Evolutionary conservation across 2,888 invertebrate species (phyloP).

Genomic region (Prenolepis imparis): DNA sequence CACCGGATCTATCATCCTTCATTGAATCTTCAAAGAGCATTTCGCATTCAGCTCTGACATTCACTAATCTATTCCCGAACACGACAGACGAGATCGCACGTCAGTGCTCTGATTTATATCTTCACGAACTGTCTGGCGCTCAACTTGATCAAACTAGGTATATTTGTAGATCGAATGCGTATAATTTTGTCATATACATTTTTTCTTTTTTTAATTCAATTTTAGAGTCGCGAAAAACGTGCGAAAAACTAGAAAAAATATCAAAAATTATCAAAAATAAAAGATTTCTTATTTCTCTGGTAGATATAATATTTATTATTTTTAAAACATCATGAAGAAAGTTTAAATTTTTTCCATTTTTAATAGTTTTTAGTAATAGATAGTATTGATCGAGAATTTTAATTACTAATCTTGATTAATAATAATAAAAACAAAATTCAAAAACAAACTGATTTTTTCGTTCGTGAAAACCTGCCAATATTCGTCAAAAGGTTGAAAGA

Average conservation of each 20-base stretch:
- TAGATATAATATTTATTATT: background rate
- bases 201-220: background rate
- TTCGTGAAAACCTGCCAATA: constrained; percentile 13
- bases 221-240: background rate
- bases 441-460: background rate
- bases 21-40: constrained; percentile 55
- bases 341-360: background rate
- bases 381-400: background rate
- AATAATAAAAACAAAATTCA: constrained; percentile 9
- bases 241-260: background rate
- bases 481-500: constrained; percentile 27
- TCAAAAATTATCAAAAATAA: background rate
- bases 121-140: background rate
- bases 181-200: background rate
- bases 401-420: background rate
- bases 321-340: background rate
- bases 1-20: constrained; percentile 51
- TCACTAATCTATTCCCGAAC: constrained; percentile 54
- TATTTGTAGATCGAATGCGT: background rate
- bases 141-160: background rate
- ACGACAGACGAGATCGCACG: constrained; percentile 30
- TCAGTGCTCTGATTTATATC: constrained; percentile 31
- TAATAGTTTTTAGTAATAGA: background rate
- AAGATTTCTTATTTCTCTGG: background rate
- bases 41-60: constrained; percentile 53